Evolutionary conservation across 2,113 vertebrate species (phyloP), one percentile per base, ranked within the genome.

Genomic region (Periophthalmodon schlosseri): DNA sequence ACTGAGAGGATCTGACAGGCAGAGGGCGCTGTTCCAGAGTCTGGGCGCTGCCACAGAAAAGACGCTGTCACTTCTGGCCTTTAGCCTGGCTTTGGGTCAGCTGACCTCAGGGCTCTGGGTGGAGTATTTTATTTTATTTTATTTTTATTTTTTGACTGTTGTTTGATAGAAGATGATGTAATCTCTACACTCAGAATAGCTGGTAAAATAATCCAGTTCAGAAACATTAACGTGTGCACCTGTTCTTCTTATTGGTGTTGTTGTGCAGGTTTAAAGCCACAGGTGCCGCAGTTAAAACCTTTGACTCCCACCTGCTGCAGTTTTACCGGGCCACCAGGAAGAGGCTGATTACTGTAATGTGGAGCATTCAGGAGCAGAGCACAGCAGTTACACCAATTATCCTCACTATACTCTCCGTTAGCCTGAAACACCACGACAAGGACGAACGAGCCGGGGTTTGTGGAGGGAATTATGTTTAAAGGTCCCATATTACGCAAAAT

Each of bases 341-440:
- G 16, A 18, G 39, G 63, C 34, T 65, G 34, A 65, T 65, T 65
- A 65, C 63, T 65, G 34, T 65, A 65, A 65, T 65, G 63, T 44
- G 34, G 3, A 12, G 36, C 34, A 39, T 65, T 65, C 63, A 65
- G 63, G 63, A 65, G 34, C 63, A 39, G 34, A 39, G 28, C 60
- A 63, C 60, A 60, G 57, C 60, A 15, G 28, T n/a, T 65, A 36
- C 63, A n/a, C 63, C 63, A 65, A 65, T 65, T 65, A 65, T 65
- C 63, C 61, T n/a, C 13, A 34, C 33, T 36, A 58, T 24, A n/a
- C 16, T 33, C 34, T 18, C 34, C n/a, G 23, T 36, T 10, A 44
- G 34, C 34, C 63, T 13, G 61, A 36, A 14, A 34, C 63, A 65
- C 20, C 63, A 21, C 18, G 16, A 12, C 20, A 3, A 65, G 34